Percentiles rank a stretch among this genome's conserved stretches.
These are phyloP conservation scores for Salvelinus fontinalis DNA, from an alignment of 2,113 vertebrate genomes.

Conservation along the genomic window DNA sequence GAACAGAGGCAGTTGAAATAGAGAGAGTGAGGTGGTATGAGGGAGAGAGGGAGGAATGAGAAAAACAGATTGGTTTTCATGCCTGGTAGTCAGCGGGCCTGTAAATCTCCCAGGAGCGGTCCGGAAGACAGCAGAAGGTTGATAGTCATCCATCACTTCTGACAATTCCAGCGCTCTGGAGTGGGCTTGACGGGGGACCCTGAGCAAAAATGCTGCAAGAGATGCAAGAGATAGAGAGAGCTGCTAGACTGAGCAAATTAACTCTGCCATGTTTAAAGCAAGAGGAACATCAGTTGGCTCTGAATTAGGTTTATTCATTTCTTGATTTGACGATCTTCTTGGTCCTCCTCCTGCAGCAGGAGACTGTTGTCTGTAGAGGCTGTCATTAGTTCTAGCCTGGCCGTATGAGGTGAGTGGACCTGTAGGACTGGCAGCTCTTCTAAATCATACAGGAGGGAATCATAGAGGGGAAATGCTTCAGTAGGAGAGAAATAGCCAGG, in stretches of 20 bases:
- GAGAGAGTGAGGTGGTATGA: conserved; percentile 44
- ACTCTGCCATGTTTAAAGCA: conserved; percentile 83
- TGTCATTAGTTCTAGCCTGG: no score
- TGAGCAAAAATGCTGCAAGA: conserved; percentile 29
- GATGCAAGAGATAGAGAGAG: conserved; percentile 75
- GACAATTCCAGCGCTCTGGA: conserved; percentile 86
- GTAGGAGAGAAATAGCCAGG: no score
- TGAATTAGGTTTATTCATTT: conserved; percentile 17
- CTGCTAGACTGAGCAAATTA: conserved; percentile 84
- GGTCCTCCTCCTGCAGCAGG: no score
- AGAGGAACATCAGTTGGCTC: conserved; percentile 39
- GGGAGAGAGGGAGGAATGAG: conserved; percentile 67
- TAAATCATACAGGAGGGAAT: no score
- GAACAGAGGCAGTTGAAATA: neutral
- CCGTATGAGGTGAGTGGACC: no score
- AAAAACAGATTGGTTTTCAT: conserved; percentile 82
- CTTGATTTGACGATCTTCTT: neutral
- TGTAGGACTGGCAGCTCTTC: no score
- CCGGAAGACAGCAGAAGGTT: conserved; percentile 92
- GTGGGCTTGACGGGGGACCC: conserved; percentile 21
- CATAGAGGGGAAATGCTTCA: no score
- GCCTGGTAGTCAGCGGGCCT: conserved; percentile 83
- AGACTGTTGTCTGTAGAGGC: no score
- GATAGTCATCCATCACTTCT: conserved; percentile 96
- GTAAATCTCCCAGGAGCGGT: conserved; percentile 85